Percentiles rank a stretch among this genome's conserved stretches.
Evolutionary conservation across 2,888 invertebrate genomes (phyloP).

Genomic region (Platerodrilus igneus): DNA sequence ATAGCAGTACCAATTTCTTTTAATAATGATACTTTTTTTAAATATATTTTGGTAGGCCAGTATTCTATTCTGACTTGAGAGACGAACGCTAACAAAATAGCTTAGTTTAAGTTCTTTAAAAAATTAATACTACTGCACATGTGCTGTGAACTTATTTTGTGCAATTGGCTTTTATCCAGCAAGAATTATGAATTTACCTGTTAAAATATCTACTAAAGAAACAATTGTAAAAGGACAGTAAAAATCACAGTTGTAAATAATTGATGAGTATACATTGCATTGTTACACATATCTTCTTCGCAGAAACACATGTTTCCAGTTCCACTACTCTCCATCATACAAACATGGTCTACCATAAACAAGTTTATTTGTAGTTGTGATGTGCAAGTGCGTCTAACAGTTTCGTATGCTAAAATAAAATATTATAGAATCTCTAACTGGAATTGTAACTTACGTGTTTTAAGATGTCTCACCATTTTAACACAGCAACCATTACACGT

Average conservation of each 20-base stretch:
- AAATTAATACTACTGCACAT: too few relatives aligned
- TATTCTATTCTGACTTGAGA: too few relatives aligned
- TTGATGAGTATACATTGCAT: constrained; percentile 51
- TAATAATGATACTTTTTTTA: too few relatives aligned
- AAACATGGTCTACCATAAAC: constrained; percentile 97
- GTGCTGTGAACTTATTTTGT: too few relatives aligned
- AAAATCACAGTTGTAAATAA: constrained; percentile 33
- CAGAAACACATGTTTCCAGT: constrained; percentile 98
- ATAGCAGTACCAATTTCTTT: too few relatives aligned
- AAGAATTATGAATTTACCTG: constrained; percentile 9
- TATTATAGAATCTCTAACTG: too few relatives aligned
- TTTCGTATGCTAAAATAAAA: constrained; percentile 74
- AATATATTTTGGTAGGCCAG: too few relatives aligned
- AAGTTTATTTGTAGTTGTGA: constrained; percentile 91
- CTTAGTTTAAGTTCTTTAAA: too few relatives aligned
- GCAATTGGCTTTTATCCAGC: too few relatives aligned
- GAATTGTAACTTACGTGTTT: constrained; percentile 87
- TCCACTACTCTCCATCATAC: constrained; percentile 98
- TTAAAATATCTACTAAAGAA: constrained; percentile 1
- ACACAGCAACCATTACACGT: constrained; percentile 92
- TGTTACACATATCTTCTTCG: constrained; percentile 96
- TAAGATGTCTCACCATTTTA: constrained; percentile 89
- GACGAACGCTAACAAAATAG: too few relatives aligned
- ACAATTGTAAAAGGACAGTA: constrained; percentile 6
- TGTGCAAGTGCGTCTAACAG: constrained; percentile 87